Percentiles rank a stretch among this genome's conserved stretches.
These are phyloP conservation scores for Polymixis lichenea DNA, from an alignment of 2,888 invertebrate species.

Conservation along the genomic window DNA sequence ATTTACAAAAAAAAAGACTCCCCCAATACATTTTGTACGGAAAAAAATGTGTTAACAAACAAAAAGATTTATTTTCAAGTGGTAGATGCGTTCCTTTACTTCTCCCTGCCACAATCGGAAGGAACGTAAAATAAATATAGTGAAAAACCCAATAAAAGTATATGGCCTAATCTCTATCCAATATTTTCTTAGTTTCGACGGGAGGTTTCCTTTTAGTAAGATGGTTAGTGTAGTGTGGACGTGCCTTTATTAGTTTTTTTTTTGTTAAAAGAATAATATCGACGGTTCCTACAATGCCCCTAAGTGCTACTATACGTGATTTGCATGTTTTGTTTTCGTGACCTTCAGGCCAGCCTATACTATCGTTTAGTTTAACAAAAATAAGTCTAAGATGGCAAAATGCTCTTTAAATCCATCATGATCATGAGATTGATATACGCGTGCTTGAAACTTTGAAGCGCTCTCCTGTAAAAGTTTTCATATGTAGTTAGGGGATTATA, in stretches of 20 bases:
- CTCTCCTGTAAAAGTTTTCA: no score
- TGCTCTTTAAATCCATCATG: no score
- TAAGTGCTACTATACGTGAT: no score
- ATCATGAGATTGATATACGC: no score
- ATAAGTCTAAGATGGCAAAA: no score
- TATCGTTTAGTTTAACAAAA: no score
- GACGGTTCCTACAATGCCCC: no score
- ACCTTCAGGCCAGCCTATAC: no score
- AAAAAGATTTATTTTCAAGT: conserved; percentile 88
- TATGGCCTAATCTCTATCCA: conserved; percentile 90
- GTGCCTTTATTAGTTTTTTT: conserved; percentile 26
- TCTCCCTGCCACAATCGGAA: conserved; percentile 76
- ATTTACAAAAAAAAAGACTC: conserved; percentile 73
- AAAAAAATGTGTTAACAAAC: conserved; percentile 88
- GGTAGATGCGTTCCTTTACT: conserved; percentile 83
- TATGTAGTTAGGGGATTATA: no score
- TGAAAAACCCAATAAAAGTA: conserved; percentile 89
- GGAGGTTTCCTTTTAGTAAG: conserved; percentile 83
- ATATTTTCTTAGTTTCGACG: conserved; percentile 89
- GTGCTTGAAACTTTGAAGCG: no score
- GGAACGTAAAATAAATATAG: conserved; percentile 89
- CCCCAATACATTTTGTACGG: conserved; percentile 64
- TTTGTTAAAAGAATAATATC: no score
- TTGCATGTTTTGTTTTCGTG: no score
- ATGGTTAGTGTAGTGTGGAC: conserved; percentile 70